Base-by-base conservation (phyloP, 2,888 invertebrate species). In the Dilophus febrilis region DNA sequence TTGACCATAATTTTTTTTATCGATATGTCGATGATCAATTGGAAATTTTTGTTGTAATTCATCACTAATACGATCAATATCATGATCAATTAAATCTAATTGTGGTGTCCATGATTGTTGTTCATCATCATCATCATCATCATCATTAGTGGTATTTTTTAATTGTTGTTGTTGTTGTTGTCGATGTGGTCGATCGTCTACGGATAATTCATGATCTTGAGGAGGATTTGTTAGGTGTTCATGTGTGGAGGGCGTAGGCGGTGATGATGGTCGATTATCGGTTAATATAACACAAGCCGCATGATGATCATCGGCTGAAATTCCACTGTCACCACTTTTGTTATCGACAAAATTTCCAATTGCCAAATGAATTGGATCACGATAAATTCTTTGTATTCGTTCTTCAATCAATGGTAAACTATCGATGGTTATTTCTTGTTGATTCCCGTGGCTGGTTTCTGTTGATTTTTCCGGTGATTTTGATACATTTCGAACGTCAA, bases 261-360 rank as follows among this genome's bases (percentile, higher is more conserved):
- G n/a, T 41, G 37, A 44, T 44, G 33, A 44, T 10, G 44, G 44
- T 1, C 40, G 45, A 26, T 45, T 46, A 28, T 64, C 65, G 8
- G 59, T 59, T 6, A 71, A 71, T n/a, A n/a, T n/a, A n/a, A n/a
- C n/a, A n/a, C n/a, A n/a, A n/a, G n/a, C n/a, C 41, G 71, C 4
- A 19, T 19, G 72, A n/a, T 71, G 76, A 54, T 84, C 84, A 1
- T 82, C 84, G 8, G 22, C 22, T 1, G 83, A 84, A 48, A 85
- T 85, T 1, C 84, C 85, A 1, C 83, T 84, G 59, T 86, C 85
- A 0, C 81, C 84, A 2, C 82, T 83, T 56, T 83, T 81, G 52
- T 83, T 83, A 44, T 74, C 52, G 8, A 45, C 42, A 44, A 48
- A 68, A 38, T 60, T 63, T 16, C 64, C 65, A 27, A 66, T 58